Conservation (phyloP, 1,140 invertebrate genomes). For the Aricia agestis region DNA sequence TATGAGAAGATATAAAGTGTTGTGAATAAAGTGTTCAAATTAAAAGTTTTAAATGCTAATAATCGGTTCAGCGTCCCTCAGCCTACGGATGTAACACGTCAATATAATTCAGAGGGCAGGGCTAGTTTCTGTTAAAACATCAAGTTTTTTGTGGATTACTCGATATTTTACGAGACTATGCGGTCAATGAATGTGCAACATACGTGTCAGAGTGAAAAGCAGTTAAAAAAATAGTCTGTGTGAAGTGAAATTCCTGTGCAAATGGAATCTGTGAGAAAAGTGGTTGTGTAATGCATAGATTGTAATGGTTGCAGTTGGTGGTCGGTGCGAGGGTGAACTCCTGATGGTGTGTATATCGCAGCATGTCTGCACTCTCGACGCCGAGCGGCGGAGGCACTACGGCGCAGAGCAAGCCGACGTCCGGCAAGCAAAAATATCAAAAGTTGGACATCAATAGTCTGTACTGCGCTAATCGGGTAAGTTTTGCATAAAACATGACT, state of each 20-base stretch:
- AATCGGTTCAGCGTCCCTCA: conserved; percentile 63
- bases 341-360: conserved; percentile 77
- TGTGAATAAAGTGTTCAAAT: conserved; percentile 33
- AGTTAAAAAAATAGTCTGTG: conserved; percentile 35
- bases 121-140: conserved; percentile 54
- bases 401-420: conserved; percentile 74
- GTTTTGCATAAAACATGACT: conserved; percentile 47
- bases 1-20: conserved; percentile 30
- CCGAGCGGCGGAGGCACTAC: conserved; percentile 76
- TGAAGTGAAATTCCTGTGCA: conserved; percentile 23
- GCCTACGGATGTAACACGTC: conserved; percentile 72
- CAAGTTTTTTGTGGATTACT: conserved; percentile 62
- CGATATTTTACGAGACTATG: conserved; percentile 20
- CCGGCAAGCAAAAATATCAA: conserved; percentile 92
- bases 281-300: conserved; percentile 33
- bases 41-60: conserved; percentile 37
- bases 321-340: conserved; percentile 72
- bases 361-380: conserved; percentile 78
- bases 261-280: conserved; percentile 1
- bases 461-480: conserved; percentile 90
- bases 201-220: conserved; percentile 39
- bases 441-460: conserved; percentile 98
- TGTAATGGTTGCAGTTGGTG: conserved; percentile 67
- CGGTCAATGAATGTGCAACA: not conserved
- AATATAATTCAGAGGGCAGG: conserved; percentile 70